These are phyloP conservation scores for Peromyscus leucopus DNA, from an alignment of 2,113 vertebrate genomes.

Conservation along the genomic window DNA sequence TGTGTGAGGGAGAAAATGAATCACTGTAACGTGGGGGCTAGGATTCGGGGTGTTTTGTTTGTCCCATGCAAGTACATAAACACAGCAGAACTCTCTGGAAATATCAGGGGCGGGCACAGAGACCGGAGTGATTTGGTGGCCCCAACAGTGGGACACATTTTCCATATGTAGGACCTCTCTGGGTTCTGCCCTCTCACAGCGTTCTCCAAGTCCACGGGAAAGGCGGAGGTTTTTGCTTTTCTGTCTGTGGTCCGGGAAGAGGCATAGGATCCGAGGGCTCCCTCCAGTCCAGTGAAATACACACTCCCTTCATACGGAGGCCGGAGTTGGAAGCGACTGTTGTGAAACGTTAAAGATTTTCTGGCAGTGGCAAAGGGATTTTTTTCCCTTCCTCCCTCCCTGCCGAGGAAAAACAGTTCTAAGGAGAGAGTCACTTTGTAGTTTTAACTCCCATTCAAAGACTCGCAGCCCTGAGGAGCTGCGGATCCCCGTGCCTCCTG, in stretches of 20 bases:
- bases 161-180: constrained; percentile 76
- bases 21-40: constrained; percentile 84
- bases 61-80: constrained; percentile 86
- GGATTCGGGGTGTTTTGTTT: constrained; percentile 86
- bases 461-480: constrained; percentile 71
- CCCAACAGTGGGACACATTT: constrained; percentile 75
- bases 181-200: constrained; percentile 79
- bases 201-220: constrained; percentile 82
- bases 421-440: constrained; percentile 82
- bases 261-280: constrained; percentile 85
- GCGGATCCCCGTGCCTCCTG: constrained; percentile 49
- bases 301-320: constrained; percentile 85
- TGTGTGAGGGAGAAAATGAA: constrained; percentile 87
- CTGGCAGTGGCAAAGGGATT: constrained; percentile 85
- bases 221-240: constrained; percentile 88
- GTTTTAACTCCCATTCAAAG: constrained; percentile 80
- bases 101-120: constrained; percentile 32
- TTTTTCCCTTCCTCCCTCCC: constrained; percentile 78
- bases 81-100: constrained; percentile 81
- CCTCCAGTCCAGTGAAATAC: constrained; percentile 88
- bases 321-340: constrained; percentile 88
- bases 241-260: constrained; percentile 88
- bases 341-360: constrained; percentile 88
- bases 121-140: constrained; percentile 19
- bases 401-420: constrained; percentile 83